phyloP scores from a whole-genome alignment of 2,113 vertebrate species.

The Apus apus region DNA sequence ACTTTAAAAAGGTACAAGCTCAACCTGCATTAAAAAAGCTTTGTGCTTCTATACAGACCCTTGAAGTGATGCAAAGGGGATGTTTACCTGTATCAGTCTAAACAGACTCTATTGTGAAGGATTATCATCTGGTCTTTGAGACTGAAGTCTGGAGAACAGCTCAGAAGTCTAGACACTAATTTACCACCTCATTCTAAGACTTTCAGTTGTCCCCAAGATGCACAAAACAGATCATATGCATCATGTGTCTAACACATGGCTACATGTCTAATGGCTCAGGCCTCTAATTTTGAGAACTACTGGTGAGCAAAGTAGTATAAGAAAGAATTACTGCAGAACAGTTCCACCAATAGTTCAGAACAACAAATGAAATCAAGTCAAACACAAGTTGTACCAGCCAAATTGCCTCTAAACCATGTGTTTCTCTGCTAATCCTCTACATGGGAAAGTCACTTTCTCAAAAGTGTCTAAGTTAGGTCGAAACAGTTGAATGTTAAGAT shows the following conservation, averaged over 20 bases:
- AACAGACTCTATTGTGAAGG: not conserved
- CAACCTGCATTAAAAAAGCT: not conserved
- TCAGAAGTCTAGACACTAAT: not conserved
- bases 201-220: not conserved
- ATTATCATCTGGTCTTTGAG: not conserved
- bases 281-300: not conserved
- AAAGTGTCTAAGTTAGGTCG: not conserved
- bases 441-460: not conserved
- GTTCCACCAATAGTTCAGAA: not conserved
- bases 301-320: not conserved
- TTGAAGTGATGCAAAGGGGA: not conserved
- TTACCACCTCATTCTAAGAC: not conserved
- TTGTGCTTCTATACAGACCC: not conserved
- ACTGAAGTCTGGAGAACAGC: not conserved
- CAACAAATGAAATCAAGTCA: not conserved
- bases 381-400: not conserved
- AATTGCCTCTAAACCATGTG: not conserved
- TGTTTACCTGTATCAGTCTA: not conserved
- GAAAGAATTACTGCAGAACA: not conserved
- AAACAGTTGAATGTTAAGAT: not conserved
- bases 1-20: not conserved
- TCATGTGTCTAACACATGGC: rapidly evolving
- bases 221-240: not conserved
- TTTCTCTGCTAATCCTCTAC: not conserved
- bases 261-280: not conserved